Percentiles rank a stretch among this genome's conserved stretches.
Conservation (phyloP, 1,140 invertebrate genomes). For the Babylonia areolata region DNA sequence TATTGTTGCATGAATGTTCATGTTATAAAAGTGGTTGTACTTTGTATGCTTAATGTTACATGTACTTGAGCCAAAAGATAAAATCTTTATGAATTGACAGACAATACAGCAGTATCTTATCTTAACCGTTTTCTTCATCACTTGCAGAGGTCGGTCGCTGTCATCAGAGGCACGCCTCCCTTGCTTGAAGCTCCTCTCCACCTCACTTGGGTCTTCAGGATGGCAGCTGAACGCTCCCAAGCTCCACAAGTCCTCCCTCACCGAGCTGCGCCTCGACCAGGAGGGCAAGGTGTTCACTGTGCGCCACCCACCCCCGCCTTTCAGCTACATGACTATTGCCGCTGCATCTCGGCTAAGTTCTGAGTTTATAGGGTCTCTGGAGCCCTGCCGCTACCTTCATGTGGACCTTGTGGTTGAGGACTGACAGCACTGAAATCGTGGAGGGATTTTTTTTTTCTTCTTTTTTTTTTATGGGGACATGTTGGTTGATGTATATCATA, state of each 20-base stretch:
- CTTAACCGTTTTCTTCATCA: too few species aligned
- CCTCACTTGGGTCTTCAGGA: not conserved
- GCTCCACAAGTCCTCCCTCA: not conserved
- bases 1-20: too few species aligned
- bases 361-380: not conserved
- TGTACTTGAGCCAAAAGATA: too few species aligned
- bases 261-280: not conserved
- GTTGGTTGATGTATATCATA: too few species aligned
- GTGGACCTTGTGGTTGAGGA: too few species aligned
- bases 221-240: not conserved
- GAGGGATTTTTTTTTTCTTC: too few species aligned
- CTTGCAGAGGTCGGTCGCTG: not conserved
- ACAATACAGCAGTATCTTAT: too few species aligned
- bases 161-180: not conserved
- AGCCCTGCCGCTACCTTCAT: conserved; percentile 17
- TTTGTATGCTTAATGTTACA: too few species aligned
- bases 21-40: too few species aligned
- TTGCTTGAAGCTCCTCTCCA: not conserved
- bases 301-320: not conserved
- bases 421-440: too few species aligned
- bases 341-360: not conserved
- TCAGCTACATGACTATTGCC: not conserved
- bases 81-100: too few species aligned
- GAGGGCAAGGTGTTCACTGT: not conserved
- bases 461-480: too few species aligned